Base-by-base conservation (phyloP, 2,113 vertebrate species). In the Mus spicilegus region DNA sequence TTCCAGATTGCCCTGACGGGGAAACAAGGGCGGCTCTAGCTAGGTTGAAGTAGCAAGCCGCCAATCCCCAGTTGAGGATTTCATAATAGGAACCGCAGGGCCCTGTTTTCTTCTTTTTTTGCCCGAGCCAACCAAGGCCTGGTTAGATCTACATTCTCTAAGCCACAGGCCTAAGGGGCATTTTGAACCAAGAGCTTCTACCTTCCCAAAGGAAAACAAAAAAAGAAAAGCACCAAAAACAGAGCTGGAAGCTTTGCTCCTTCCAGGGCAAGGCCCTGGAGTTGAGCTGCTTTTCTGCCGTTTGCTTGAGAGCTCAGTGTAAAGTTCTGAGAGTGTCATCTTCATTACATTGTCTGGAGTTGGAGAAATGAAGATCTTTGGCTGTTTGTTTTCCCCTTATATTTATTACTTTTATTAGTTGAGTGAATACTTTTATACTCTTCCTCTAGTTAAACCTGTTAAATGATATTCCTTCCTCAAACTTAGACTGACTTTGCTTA, bases 61-160 rank as follows among this genome's bases (percentile, higher is more conserved):
- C 81, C 65, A 87, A 63, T 95, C 75, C n/a, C 26, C 36, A 16
- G 63, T 39, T 0, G 4, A 46, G 3, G 19, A 85, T 95, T 97
- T 95, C 94, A 61, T 76, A 84, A 96, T 94, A 51, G 20, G 75
- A 96, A 91, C 70, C n/a, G 10, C 65, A 1, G 78, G 93, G 78
- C 91, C 56, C 80, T 90, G 51, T 96, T 89, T 97, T 91, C 96
- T 94, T 26, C 5, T 96, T 89, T 97, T 91, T 96, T 94, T 20
- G 7, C 26, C 51, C 49, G 14, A 73, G 69, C 22, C 87, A 42
- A 80, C 28, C 0, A 22, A 97, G 90, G 88, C 94, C 86, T 89
- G 86, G 73, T 94, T 56, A 91, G 72, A 58, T 78, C 0, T n/a
- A 93, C 82, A 78, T 36, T 93, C 89, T 65, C 10, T 17, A 87